Conservation (phyloP, 1,140 invertebrate species). For the Pygmarrhopalites habei region DNA sequence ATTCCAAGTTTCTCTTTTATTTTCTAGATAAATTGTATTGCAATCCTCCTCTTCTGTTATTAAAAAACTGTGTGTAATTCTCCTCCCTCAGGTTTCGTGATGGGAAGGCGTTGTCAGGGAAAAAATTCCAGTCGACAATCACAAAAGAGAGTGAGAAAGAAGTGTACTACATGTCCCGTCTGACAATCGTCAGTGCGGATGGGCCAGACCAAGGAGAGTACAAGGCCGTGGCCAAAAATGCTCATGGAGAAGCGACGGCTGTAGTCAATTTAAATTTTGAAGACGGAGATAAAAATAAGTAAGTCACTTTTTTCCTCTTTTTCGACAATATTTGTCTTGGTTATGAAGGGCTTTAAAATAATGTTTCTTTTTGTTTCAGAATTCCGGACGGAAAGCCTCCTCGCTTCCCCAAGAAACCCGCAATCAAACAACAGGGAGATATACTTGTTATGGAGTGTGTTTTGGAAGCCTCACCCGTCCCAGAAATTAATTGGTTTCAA, state of each 20-base stretch:
- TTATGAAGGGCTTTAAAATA: constrained; percentile 1
- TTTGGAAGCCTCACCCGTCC: constrained; percentile 86
- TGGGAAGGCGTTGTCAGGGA: constrained; percentile 66
- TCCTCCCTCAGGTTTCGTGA: constrained; percentile 66
- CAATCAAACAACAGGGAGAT: constrained; percentile 90
- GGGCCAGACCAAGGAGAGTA: constrained; percentile 86
- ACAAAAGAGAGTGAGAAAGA: constrained; percentile 67
- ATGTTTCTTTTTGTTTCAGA: constrained; percentile 50
- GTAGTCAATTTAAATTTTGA: constrained; percentile 95
- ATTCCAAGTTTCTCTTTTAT: too few relatives aligned
- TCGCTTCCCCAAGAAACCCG: constrained; percentile 93
- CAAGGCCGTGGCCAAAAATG: constrained; percentile 84
- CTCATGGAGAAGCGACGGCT: constrained; percentile 80
- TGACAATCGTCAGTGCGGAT: constrained; percentile 75
- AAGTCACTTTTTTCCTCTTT: constrained; percentile 43
- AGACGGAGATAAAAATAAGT: constrained; percentile 78
- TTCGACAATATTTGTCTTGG: too few relatives aligned
- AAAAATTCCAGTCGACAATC: constrained; percentile 67
- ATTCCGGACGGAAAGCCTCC: constrained; percentile 91
- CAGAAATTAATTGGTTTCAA: constrained; percentile 93
- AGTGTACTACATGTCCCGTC: constrained; percentile 75
- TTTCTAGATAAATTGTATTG: too few relatives aligned
- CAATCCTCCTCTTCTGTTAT: background rate
- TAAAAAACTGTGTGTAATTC: too few relatives aligned
- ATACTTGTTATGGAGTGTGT: constrained; percentile 91